A percentile compares a stretch with the other conserved stretches of the same genome.
phyloP scores from a whole-genome alignment of 2,797 vertebrate species.

The Esox masquinongy region DNA sequence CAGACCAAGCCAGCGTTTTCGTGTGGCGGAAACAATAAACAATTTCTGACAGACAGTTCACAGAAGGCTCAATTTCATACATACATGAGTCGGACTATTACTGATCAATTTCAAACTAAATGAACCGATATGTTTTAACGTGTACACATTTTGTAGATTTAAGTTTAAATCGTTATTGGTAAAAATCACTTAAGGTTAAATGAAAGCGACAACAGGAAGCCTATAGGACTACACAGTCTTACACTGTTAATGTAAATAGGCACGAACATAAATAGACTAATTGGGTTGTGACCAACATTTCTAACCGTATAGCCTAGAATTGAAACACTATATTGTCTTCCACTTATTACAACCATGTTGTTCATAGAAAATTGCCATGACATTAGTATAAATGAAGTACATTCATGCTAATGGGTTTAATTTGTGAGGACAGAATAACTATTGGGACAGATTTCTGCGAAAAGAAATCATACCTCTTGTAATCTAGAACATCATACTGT shows the following conservation, averaged over 20 bases:
- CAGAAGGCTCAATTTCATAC: not conserved
- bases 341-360: not conserved
- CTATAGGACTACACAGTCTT: not conserved
- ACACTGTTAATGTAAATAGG: not conserved
- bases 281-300: not conserved
- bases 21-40: slow-evolving; percentile 59
- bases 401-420: not conserved
- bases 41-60: slow-evolving; percentile 37
- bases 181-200: not conserved
- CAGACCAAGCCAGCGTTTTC: slow-evolving; percentile 47
- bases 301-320: not conserved
- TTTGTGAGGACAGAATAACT: not conserved
- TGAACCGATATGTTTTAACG: not conserved
- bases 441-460: not conserved
- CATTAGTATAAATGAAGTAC: not conserved
- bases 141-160: not conserved
- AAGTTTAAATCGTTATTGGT: not conserved
- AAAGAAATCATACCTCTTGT: not conserved
- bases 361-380: not conserved
- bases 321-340: not conserved
- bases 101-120: not conserved
- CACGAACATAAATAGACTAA: not conserved
- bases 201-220: not conserved
- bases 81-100: not conserved
- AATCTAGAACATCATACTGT: not conserved